A percentile compares a stretch with the other conserved stretches of the same genome.
phyloP scores from a whole-genome alignment of 1,140 invertebrate species.

The Bombus impatiens region DNA sequence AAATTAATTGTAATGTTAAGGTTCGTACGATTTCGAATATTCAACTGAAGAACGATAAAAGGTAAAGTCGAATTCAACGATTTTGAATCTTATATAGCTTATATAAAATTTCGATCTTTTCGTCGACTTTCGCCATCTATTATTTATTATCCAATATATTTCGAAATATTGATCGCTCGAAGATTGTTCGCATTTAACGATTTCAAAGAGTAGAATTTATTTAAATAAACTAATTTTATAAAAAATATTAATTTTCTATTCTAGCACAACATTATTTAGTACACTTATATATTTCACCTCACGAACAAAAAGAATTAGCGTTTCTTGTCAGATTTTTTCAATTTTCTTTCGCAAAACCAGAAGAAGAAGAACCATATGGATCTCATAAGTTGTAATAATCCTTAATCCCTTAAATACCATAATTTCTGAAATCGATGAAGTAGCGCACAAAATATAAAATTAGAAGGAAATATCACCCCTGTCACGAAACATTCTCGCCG shows the following conservation, averaged over 20 bases:
- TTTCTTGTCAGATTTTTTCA: not conserved
- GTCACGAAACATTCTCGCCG: not conserved
- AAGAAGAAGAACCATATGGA: not conserved
- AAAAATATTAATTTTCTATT: too few relatives aligned
- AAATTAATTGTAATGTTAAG: too few relatives aligned
- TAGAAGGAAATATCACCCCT: not conserved
- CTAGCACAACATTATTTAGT: too few relatives aligned
- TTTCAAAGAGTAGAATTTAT: too few relatives aligned
- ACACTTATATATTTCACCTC: too few relatives aligned
- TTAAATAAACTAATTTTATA: too few relatives aligned
- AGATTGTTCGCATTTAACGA: not conserved
- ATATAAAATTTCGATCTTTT: not conserved
- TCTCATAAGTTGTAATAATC: not conserved
- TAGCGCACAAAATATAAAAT: not conserved
- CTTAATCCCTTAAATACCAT: not conserved
- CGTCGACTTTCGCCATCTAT: not conserved
- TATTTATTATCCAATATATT: not conserved
- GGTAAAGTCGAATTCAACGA: not conserved
- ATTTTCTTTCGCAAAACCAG: accelerated
- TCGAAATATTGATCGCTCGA: not conserved
- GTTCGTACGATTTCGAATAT: not conserved
- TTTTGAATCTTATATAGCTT: not conserved
- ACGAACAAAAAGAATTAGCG: too few relatives aligned
- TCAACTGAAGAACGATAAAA: not conserved
- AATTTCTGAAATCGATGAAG: not conserved